Percentiles rank a stretch among this genome's conserved stretches.
phyloP scores from a whole-genome alignment of 2,113 vertebrate species.

The Scomber japonicus region DNA sequence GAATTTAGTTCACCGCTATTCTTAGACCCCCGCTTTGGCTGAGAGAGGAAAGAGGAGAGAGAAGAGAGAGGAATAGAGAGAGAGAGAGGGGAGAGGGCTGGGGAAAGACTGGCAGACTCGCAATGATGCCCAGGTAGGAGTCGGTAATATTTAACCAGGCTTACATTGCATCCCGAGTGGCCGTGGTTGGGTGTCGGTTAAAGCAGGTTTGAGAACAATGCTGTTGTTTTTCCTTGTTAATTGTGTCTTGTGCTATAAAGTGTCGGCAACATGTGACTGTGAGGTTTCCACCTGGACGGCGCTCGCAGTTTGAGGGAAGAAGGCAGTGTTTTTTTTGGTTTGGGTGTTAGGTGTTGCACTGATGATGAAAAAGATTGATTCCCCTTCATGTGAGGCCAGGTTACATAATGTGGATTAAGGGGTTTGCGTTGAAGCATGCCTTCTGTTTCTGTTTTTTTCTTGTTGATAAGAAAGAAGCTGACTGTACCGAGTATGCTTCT shows the following conservation, averaged over 20 bases:
- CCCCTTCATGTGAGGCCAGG: constrained; percentile 6
- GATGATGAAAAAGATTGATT: constrained; percentile 16
- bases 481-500: background rate
- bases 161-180: constrained; percentile 9
- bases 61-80: constrained; percentile 65
- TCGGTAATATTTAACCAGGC: constrained; percentile 61
- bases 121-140: constrained; percentile 89
- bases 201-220: background rate
- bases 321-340: constrained; percentile 25
- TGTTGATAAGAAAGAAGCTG: background rate
- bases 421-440: constrained; percentile 12
- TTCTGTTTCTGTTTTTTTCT: constrained; percentile 1
- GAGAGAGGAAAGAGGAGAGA: constrained; percentile 78
- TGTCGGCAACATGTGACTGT: constrained; percentile 12
- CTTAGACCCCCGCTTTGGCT: constrained; percentile 90
- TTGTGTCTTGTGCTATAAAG: background rate
- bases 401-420: constrained; percentile 21
- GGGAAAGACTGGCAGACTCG: constrained; percentile 79
- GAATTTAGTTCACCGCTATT: constrained; percentile 94
- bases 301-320: background rate
- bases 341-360: background rate
- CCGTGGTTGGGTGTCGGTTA: background rate
- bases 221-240: background rate
- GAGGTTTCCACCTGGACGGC: background rate
- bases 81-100: constrained; percentile 72